A percentile compares a stretch with the other conserved stretches of the same genome.
Conservation (phyloP, 2,888 invertebrate species). For the Volucella inflata region DNA sequence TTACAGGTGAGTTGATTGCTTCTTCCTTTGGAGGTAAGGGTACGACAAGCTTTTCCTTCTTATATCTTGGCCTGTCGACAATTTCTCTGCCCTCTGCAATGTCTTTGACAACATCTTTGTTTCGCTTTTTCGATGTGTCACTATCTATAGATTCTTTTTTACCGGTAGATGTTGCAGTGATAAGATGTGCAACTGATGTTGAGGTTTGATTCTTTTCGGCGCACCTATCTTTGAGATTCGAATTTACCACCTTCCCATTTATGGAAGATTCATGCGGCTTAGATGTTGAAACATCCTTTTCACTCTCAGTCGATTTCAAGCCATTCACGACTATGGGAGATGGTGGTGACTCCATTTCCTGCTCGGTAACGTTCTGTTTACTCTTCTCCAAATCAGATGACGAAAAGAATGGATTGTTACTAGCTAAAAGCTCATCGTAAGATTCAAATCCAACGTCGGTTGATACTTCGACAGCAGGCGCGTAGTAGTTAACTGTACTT, state of each 20-base stretch:
- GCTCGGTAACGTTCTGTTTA: not conserved
- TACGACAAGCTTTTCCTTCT: not conserved
- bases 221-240: not conserved
- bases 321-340: not conserved
- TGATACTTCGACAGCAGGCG: constrained; percentile 36
- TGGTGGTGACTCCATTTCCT: not conserved
- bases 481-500: constrained; percentile 12
- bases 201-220: not conserved
- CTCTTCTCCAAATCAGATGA: not conserved
- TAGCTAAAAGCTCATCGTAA: constrained; percentile 29
- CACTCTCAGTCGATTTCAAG: not conserved
- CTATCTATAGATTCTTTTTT: not conserved
- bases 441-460: constrained; percentile 47
- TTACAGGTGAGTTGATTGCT: not conserved
- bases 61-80: not conserved
- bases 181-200: not conserved
- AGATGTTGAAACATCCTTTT: not conserved
- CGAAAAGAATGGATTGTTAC: constrained; percentile 21
- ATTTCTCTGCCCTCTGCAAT: not conserved
- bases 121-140: not conserved
- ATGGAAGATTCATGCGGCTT: not conserved
- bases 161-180: not conserved
- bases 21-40: not conserved
- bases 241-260: no score
- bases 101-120: not conserved